These are phyloP conservation scores for Thymallus thymallus DNA, from an alignment of 2,113 vertebrate species.

Conservation along the genomic window DNA sequence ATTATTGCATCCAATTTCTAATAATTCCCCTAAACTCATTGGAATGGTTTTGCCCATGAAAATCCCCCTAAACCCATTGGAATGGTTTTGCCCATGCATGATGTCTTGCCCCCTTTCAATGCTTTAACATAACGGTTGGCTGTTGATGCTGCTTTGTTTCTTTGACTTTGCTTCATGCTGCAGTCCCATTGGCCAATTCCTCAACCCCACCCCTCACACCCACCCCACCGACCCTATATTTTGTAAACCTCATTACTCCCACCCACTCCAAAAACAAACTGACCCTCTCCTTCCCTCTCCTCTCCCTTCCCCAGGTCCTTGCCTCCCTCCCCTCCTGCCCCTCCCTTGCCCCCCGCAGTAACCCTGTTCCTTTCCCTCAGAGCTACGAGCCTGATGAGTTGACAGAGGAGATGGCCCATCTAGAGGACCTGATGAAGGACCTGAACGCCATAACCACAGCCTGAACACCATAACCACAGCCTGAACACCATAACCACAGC, in stretches of 20 bases:
- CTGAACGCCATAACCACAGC: slow-evolving; percentile 98
- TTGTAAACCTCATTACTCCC: slow-evolving; percentile 19
- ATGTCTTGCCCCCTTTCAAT: not conserved
- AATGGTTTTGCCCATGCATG: not conserved
- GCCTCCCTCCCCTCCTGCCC: slow-evolving; percentile 60
- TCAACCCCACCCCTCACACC: slow-evolving; percentile 46
- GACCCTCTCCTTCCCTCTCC: slow-evolving; percentile 65
- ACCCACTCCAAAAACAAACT: slow-evolving; percentile 54
- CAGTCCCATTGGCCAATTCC: slow-evolving; percentile 60
- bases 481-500: slow-evolving; percentile 92
- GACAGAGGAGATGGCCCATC: slow-evolving; percentile 99
- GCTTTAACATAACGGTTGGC: slow-evolving; percentile 22
- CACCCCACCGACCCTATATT: slow-evolving; percentile 39
- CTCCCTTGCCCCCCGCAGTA: slow-evolving; percentile 59
- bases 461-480: too few species aligned
- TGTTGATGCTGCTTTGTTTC: slow-evolving; percentile 22
- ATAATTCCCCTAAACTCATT: slow-evolving; percentile 23
- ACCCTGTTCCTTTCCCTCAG: slow-evolving; percentile 79
- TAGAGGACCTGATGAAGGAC: slow-evolving; percentile 99
- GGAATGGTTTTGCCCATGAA: slow-evolving; percentile 35
- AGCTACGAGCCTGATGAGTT: slow-evolving; percentile 96
- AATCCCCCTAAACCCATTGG: too few species aligned
- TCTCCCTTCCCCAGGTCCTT: slow-evolving; percentile 57
- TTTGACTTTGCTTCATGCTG: slow-evolving; percentile 38
- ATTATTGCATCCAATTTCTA: slow-evolving; percentile 33